phyloP scores from a whole-genome alignment of 23 tunicate species.

The Phallusia fumigata region DNA sequence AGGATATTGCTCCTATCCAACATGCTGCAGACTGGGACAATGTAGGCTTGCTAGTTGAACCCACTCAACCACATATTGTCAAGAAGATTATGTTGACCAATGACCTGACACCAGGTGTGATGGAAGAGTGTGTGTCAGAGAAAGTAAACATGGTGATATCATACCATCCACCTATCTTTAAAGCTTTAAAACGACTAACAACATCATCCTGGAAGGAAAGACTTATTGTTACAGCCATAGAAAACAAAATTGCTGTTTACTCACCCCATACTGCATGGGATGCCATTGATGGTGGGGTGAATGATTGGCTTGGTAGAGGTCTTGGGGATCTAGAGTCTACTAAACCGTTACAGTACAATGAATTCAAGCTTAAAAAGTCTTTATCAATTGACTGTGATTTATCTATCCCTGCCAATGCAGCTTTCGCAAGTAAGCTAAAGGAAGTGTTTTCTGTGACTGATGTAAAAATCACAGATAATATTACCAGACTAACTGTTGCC shows the following conservation, averaged over 20 bases:
- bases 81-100: slow-evolving; percentile 75
- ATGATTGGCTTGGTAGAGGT: slow-evolving; percentile 87
- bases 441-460: not conserved
- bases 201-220: slow-evolving; percentile 60
- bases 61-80: slow-evolving; percentile 69
- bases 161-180: slow-evolving; percentile 95
- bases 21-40: slow-evolving; percentile 93
- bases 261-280: slow-evolving; percentile 97
- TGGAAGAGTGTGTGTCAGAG: slow-evolving; percentile 59
- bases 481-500: not conserved
- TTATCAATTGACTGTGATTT: not conserved
- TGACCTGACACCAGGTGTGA: slow-evolving; percentile 73
- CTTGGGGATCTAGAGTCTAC: slow-evolving; percentile 36
- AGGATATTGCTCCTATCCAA: slow-evolving; percentile 67
- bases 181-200: slow-evolving; percentile 55
- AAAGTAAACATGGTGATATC: slow-evolving; percentile 79
- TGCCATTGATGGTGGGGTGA: slow-evolving; percentile 89
- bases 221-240: slow-evolving; percentile 57
- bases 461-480: not conserved
- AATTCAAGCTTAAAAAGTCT: not conserved
- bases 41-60: slow-evolving; percentile 92
- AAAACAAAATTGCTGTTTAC: slow-evolving; percentile 87
- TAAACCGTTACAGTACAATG: slow-evolving; percentile 26
- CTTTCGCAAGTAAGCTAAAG: not conserved
- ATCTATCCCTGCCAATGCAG: not conserved